phyloP scores from a whole-genome alignment of 2,888 invertebrate species.

The Brachypalpus laphriformis region DNA sequence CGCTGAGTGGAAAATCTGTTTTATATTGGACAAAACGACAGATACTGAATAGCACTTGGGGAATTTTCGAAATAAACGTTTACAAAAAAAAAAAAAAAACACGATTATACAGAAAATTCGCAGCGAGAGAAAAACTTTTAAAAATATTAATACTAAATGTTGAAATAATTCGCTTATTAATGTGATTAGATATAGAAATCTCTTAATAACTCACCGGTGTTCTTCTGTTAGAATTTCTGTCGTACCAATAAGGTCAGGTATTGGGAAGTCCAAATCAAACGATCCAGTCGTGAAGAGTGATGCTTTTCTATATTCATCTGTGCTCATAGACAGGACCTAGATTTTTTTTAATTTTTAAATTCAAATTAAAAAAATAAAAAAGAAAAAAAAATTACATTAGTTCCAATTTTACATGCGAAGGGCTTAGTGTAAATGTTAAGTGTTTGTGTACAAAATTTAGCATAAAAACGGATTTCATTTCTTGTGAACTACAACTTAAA shows the following conservation, averaged over 20 bases:
- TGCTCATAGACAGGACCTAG: conserved; percentile 95
- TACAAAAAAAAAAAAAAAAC: no score
- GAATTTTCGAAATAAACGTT: no score
- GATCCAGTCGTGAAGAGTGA: conserved; percentile 89
- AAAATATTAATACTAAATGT: no score
- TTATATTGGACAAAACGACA: no score
- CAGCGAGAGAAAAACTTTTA: no score
- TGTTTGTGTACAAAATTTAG: conserved; percentile 64
- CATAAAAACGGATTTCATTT: conserved; percentile 39
- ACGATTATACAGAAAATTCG: no score
- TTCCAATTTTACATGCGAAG: neutral
- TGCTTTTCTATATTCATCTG: conserved; percentile 93
- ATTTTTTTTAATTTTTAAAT: conserved; percentile 35
- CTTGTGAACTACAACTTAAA: conserved; percentile 61
- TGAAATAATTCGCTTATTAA: no score
- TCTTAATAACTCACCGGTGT: conserved; percentile 87
- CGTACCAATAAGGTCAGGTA: conserved; percentile 94
- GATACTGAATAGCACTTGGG: no score
- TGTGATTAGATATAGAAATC: no score
- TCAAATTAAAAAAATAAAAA: conserved; percentile 39
- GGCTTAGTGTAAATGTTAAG: conserved; percentile 57
- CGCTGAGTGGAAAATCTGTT: no score
- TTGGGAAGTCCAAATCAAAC: conserved; percentile 92
- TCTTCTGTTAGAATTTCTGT: conserved; percentile 96
- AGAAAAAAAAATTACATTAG: conserved; percentile 40